Percentiles rank a stretch among this genome's conserved stretches.
These are phyloP conservation scores for Agrochola macilenta DNA, from an alignment of 2,888 invertebrate genomes.

Conservation along the genomic window DNA sequence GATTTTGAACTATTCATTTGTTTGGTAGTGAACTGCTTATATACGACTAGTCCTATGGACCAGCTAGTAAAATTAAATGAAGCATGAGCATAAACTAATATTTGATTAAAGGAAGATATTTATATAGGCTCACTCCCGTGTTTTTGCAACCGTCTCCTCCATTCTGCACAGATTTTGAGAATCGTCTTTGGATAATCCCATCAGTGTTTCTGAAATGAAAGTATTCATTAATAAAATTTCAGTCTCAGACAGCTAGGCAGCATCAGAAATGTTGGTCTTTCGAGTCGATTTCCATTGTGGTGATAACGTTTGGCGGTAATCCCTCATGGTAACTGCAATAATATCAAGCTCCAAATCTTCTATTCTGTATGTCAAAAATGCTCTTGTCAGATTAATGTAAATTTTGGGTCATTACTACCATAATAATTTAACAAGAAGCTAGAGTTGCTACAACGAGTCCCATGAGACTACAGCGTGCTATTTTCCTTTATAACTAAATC, in stretches of 20 bases:
- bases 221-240: not conserved
- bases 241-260: not conserved
- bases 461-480: not conserved
- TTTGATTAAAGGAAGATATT: not conserved
- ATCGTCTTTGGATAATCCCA: slow-evolving; percentile 83
- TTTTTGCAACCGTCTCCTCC: slow-evolving; percentile 74
- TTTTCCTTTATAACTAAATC: too few species aligned
- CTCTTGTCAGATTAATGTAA: not conserved
- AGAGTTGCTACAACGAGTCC: not conserved
- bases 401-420: not conserved
- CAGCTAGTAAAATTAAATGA: not conserved
- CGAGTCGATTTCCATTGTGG: not conserved
- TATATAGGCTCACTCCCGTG: slow-evolving; percentile 72
- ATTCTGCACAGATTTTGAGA: slow-evolving; percentile 72
- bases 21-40: not conserved
- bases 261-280: slow-evolving; percentile 12
- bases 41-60: not conserved
- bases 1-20: not conserved
- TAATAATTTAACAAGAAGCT: not conserved
- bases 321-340: not conserved
- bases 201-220: slow-evolving; percentile 80
- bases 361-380: not conserved
- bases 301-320: not conserved
- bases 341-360: not conserved
- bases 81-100: not conserved